phyloP scores from a whole-genome alignment of 2,888 invertebrate genomes.

The Laspeyria flexula region DNA sequence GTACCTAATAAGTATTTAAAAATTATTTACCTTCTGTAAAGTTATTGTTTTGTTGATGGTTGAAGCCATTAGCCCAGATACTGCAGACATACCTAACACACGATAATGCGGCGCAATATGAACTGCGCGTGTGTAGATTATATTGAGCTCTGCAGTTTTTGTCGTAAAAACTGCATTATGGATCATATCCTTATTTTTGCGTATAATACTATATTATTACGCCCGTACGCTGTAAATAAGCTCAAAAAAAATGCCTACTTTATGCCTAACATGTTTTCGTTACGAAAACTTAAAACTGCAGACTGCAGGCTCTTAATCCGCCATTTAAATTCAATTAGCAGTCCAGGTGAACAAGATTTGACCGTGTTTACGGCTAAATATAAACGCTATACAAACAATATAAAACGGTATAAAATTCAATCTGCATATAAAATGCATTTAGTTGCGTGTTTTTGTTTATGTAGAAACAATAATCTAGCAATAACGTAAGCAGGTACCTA shows the following conservation, averaged over 20 bases:
- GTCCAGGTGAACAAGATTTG: neutral
- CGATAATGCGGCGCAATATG: conserved; percentile 32
- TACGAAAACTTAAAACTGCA: neutral
- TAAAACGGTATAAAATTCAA: neutral
- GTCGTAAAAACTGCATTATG: neutral
- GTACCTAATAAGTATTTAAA: neutral
- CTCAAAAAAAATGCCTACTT: neutral
- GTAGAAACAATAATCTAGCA: neutral
- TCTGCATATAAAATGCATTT: neutral
- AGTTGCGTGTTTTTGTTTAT: neutral
- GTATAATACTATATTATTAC: no score
- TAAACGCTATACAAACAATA: neutral
- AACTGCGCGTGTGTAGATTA: conserved; percentile 23
- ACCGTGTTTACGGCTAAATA: neutral
- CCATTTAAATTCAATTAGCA: neutral
- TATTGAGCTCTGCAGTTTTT: conserved; percentile 17
- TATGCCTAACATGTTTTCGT: neutral
- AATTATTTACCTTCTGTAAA: neutral
- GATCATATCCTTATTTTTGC: neutral
- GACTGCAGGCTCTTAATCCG: neutral
- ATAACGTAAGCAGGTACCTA: neutral
- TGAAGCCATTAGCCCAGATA: conserved; percentile 46
- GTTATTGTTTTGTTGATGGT: conserved; percentile 25
- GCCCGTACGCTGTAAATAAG: no score
- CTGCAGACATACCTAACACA: conserved; percentile 31